A percentile compares a stretch with the other conserved stretches of the same genome.
phyloP scores from a whole-genome alignment of 2,888 invertebrate genomes.

The Calameuta pallipes region DNA sequence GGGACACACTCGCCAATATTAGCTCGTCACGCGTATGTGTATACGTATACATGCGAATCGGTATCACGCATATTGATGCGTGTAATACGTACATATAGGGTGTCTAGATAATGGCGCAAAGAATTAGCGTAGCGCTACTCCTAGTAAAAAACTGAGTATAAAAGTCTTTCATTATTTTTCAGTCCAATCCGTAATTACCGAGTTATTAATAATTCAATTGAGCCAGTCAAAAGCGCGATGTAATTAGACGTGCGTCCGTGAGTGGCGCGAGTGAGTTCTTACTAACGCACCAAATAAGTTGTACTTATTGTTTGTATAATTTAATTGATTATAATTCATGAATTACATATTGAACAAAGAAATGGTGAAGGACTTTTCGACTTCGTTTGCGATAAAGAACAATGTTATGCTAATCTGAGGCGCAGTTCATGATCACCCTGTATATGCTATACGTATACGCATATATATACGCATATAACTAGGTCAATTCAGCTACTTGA shows the following conservation, averaged over 20 bases:
- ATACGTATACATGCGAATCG: slow-evolving; percentile 22
- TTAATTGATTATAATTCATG: neutral
- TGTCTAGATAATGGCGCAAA: neutral
- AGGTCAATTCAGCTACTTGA: slow-evolving; percentile 40
- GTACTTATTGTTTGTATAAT: neutral
- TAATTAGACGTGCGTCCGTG: too few relatives aligned
- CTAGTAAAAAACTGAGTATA: neutral
- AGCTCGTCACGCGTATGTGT: slow-evolving; percentile 31
- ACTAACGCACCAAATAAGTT: neutral
- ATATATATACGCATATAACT: slow-evolving; percentile 30
- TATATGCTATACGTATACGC: slow-evolving; percentile 14
- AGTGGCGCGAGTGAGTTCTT: neutral
- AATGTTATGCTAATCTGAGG: neutral
- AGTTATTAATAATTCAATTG: too few relatives aligned
- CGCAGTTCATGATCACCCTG: neutral
- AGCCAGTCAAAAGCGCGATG: too few relatives aligned
- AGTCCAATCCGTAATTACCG: too few relatives aligned
- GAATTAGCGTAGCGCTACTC: neutral
- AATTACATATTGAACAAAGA: neutral
- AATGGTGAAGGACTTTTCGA: neutral
- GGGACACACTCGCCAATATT: slow-evolving; percentile 34
- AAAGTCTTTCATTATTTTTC: neutral
- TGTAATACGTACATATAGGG: neutral
- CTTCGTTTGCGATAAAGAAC: neutral
- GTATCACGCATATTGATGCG: neutral